Percentiles rank a stretch among this genome's conserved stretches.
These are phyloP conservation scores for Phenacoccus solenopsis DNA, from an alignment of 1,140 invertebrate species.

Conservation along the genomic window DNA sequence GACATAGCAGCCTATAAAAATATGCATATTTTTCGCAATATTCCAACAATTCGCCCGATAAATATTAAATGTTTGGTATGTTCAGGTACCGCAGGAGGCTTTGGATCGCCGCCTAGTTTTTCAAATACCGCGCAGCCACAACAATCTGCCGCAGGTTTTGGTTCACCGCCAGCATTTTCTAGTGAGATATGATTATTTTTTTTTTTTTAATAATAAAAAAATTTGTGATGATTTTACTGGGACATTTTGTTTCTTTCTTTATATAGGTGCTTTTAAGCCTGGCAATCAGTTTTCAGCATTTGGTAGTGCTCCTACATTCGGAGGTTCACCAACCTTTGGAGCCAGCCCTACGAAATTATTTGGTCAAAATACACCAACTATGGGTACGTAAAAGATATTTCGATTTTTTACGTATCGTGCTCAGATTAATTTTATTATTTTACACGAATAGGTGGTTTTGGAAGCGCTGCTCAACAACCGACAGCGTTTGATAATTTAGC, in stretches of 20 bases:
- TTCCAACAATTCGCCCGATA: no score
- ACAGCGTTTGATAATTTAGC: slow-evolving; percentile 42
- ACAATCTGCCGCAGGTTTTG: neutral
- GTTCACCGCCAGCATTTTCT: neutral
- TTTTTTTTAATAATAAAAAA: neutral
- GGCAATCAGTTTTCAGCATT: slow-evolving; percentile 30
- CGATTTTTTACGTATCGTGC: neutral
- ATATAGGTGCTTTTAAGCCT: neutral
- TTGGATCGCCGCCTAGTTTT: neutral
- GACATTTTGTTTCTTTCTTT: neutral
- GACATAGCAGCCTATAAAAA: no score
- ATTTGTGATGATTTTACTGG: neutral
- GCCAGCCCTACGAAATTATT: slow-evolving; percentile 37
- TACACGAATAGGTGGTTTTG: slow-evolving; percentile 25
- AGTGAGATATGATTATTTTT: neutral
- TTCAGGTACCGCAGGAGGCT: neutral
- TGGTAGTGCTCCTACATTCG: slow-evolving; percentile 37
- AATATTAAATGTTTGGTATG: neutral
- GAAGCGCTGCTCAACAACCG: slow-evolving; percentile 31
- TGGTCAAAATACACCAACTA: slow-evolving; percentile 26
- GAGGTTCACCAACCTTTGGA: slow-evolving; percentile 38
- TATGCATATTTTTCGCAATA: no score
- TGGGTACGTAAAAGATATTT: neutral
- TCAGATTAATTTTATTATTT: neutral
- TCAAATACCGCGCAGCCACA: neutral